These are phyloP conservation scores for Setipinna tenuifilis DNA, from an alignment of 2,797 vertebrate genomes.

Conservation along the genomic window DNA sequence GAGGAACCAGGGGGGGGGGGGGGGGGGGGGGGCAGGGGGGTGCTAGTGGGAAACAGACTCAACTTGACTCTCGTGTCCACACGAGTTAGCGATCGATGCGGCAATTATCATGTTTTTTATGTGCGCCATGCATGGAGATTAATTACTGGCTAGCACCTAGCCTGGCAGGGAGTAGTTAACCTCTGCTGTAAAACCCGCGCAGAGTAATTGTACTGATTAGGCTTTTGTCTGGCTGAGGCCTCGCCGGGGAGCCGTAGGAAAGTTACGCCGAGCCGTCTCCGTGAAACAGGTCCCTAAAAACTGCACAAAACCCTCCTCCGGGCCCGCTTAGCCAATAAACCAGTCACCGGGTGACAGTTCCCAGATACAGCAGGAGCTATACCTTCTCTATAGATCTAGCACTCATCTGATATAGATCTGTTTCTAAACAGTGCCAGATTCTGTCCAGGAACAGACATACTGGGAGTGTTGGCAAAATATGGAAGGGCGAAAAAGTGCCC, in stretches of 20 bases:
- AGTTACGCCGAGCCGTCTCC: not conserved
- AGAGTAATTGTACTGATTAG: constrained; percentile 18
- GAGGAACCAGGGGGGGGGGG: constrained; percentile 43
- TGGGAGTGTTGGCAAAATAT: not conserved
- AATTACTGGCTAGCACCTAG: not conserved
- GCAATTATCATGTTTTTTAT: not conserved
- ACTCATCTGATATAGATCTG: not conserved
- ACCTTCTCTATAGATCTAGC: not conserved
- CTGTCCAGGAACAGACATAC: not conserved
- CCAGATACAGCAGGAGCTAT: not conserved
- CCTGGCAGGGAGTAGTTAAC: not conserved
- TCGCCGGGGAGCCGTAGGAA: not conserved
- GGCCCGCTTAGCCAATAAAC: not conserved
- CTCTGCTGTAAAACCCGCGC: not conserved
- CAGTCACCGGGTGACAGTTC: not conserved
- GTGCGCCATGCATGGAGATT: not conserved
- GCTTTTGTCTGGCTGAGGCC: not conserved
- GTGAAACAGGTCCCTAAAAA: not conserved
- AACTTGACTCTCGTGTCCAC: not conserved
- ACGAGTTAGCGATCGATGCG: not conserved
- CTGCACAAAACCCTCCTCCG: not conserved
- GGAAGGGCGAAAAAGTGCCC: not conserved
- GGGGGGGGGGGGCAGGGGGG: too few relatives aligned
- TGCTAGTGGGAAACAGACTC: not conserved
- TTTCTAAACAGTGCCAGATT: not conserved